Base-by-base conservation (phyloP, 2,888 invertebrate species). In the Pycnomerus fuliginosus region DNA sequence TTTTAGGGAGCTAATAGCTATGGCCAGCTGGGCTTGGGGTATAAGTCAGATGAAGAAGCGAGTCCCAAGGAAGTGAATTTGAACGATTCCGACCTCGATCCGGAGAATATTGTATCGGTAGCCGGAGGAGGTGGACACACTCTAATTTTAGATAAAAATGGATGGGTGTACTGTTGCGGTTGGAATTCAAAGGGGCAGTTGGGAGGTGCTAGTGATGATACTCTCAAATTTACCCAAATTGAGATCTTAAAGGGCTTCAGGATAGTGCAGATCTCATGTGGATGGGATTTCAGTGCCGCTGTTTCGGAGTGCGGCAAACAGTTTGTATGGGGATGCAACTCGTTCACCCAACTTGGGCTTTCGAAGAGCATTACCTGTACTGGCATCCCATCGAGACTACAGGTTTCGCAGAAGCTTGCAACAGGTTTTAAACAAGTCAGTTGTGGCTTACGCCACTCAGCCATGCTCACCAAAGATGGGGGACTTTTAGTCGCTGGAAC, bases 321-420 rank as follows among this genome's bases (percentile, higher is more conserved):
- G 1, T 85, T 83, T 71, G 83, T 85, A 2, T 92, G 91, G 91
- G 92, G 93, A 3, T 87, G 88, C 13, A 90, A 90, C 68, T 76
- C 76, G 47, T 83, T 83, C 65, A 86, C 88, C 12, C 90, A 90
- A 64, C 71, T 90, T 37, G 90, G 90, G 8, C 72, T 85, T 16
- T 67, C 67, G 17, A 70, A 68, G 55, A 72, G 67, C 47, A 67
- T 67, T 53, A 75, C 72, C 8, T 71, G 70, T 42, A 71, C 71
- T 11, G 69, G 70, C 15, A 72, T 69, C 22, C 72, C 73, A 11
- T 71, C 71, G 13, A 63, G 69, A 48, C 53, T 72, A 34, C 72
- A 72, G 53, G 69, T 71, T 16, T 72, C 71, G 4, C 69, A 68
- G 49, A 72, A 71, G 56, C 53, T 71, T 12, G 70, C 71, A 2